A percentile compares a stretch with the other conserved stretches of the same genome.
Conservation (phyloP, 2,113 vertebrate genomes). For the Gymnorhina tibicen region DNA sequence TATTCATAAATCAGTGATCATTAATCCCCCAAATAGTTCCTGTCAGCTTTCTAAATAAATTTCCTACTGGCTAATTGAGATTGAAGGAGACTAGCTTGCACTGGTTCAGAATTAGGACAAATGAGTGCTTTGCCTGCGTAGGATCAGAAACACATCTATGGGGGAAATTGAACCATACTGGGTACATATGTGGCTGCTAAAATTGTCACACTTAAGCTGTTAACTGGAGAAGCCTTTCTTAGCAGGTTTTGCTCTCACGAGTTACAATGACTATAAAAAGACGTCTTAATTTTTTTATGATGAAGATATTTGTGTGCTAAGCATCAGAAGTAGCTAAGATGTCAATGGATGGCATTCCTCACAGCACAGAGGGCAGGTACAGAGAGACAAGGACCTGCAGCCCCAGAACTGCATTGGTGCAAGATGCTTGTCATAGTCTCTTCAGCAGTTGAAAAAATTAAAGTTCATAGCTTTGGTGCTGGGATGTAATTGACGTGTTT, state of each 20-base stretch:
- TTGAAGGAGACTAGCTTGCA: slow-evolving; percentile 71
- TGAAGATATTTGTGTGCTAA: neutral
- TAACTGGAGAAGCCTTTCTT: neutral
- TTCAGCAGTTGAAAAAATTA: neutral
- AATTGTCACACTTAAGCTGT: neutral
- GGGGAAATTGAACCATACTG: neutral
- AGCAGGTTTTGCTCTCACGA: neutral
- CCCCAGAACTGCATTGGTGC: neutral
- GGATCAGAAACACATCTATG: neutral
- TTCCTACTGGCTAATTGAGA: slow-evolving; percentile 78
- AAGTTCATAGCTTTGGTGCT: neutral
- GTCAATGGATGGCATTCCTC: neutral
- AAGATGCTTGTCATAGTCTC: accelerated
- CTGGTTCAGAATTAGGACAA: slow-evolving; percentile 56
- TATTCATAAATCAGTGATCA: slow-evolving; percentile 83
- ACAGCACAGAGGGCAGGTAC: neutral
- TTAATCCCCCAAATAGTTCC: slow-evolving; percentile 80
- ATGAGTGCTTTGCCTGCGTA: slow-evolving; percentile 17
- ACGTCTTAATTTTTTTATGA: neutral
- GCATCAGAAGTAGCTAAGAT: slow-evolving; percentile 1
- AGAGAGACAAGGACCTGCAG: neutral
- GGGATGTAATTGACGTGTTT: neutral
- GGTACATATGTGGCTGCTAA: neutral
- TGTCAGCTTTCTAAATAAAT: slow-evolving; percentile 79
- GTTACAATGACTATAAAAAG: neutral